Percentiles rank a stretch among this genome's conserved stretches.
Conservation (phyloP, 23 tunicate genomes). For the Corella eumyota region DNA sequence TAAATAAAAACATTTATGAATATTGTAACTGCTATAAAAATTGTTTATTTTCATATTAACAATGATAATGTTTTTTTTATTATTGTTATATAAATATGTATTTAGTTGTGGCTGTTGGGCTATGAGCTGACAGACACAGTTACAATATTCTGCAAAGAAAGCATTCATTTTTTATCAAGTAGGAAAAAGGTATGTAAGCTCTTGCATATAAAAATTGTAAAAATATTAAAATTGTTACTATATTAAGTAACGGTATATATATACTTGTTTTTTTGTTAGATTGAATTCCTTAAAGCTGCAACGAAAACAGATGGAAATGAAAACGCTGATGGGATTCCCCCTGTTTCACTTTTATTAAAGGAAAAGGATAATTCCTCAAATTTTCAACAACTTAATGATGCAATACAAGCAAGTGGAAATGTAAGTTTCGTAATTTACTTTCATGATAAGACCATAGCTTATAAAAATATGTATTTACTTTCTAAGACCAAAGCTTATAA, state of each 20-base stretch:
- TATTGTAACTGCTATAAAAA: not conserved
- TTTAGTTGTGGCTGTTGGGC: conserved; percentile 94
- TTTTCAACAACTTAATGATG: conserved; percentile 44
- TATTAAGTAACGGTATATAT: conserved; percentile 1
- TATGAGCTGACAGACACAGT: conserved; percentile 93
- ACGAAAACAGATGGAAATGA: conserved; percentile 31
- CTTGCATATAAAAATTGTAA: not conserved
- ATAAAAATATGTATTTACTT: too few species aligned
- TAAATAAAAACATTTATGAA: too few species aligned
- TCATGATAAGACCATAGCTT: too few species aligned
- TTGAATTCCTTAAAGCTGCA: conserved; percentile 80
- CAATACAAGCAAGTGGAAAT: conserved; percentile 58
- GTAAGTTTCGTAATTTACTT: too few species aligned
- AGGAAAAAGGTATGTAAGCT: conserved; percentile 69
- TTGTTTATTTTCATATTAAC: not conserved
- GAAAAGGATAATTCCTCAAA: conserved; percentile 73
- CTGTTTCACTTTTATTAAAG: conserved; percentile 38
- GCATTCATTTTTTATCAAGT: conserved; percentile 59
- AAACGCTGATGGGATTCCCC: conserved; percentile 58
- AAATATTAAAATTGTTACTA: not conserved
- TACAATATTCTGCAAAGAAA: conserved; percentile 81
- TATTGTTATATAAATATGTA: not conserved
- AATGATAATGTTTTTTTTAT: not conserved
- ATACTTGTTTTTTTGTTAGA: conserved; percentile 14
- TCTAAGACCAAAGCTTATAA: too few species aligned